phyloP scores from a whole-genome alignment of 2,113 vertebrate species.

The Oreochromis niloticus region DNA sequence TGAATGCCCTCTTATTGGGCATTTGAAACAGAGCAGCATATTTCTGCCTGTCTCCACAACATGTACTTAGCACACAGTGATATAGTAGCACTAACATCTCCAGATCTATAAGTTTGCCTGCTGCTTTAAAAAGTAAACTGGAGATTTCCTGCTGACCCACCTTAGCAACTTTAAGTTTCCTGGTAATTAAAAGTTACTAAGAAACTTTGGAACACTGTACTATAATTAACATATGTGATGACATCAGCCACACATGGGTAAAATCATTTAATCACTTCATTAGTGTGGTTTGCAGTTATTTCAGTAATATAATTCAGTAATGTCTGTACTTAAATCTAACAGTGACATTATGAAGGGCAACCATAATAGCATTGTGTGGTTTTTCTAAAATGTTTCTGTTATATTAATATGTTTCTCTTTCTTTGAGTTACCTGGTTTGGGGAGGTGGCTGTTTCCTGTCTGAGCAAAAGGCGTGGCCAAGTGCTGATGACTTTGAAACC shows the following conservation, averaged over 20 bases:
- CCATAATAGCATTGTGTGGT: neutral
- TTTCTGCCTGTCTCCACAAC: rapidly evolving
- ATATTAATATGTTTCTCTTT: neutral
- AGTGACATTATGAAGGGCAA: rapidly evolving
- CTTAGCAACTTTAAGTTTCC: rapidly evolving
- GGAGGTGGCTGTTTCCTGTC: neutral
- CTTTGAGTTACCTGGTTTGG: too few species aligned
- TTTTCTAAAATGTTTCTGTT: neutral
- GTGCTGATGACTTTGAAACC: neutral
- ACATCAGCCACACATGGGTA: rapidly evolving
- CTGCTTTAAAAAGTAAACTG: neutral
- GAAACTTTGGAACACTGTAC: rapidly evolving
- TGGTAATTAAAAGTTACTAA: neutral
- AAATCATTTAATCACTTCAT: neutral
- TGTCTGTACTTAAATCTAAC: rapidly evolving
- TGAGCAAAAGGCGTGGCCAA: neutral
- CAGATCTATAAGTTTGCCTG: neutral
- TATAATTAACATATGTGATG: neutral
- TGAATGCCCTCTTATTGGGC: rapidly evolving
- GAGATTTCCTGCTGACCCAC: rapidly evolving
- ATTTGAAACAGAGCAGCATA: neutral
- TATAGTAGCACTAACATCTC: neutral
- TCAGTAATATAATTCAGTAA: neutral
- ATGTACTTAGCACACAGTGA: neutral
- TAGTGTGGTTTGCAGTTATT: neutral